A percentile compares a stretch with the other conserved stretches of the same genome.
Conservation (phyloP, 1,140 invertebrate genomes). For the Orussus abietinus region DNA sequence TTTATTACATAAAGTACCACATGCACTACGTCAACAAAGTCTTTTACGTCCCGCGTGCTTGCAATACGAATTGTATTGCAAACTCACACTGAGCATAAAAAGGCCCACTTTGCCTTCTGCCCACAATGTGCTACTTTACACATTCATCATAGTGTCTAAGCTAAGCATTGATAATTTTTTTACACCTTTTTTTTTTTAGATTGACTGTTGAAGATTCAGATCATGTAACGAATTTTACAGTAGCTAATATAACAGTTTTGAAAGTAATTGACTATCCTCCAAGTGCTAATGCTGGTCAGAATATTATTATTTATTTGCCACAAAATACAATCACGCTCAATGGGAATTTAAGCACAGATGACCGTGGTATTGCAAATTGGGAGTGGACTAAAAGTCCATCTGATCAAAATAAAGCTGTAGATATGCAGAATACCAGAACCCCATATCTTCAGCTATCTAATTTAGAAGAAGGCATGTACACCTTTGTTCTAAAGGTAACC, state of each 20-base stretch:
- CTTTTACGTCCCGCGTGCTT: no score
- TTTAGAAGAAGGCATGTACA: slow-evolving; percentile 90
- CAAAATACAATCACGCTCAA: slow-evolving; percentile 85
- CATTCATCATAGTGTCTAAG: no score
- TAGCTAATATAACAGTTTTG: slow-evolving; percentile 84
- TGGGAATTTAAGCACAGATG: slow-evolving; percentile 87
- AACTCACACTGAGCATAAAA: no score
- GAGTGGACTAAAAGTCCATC: slow-evolving; percentile 90
- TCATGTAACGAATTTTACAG: slow-evolving; percentile 79
- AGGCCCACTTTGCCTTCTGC: no score
- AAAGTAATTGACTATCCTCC: slow-evolving; percentile 93
- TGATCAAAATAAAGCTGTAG: slow-evolving; percentile 82
- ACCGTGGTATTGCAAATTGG: slow-evolving; percentile 88
- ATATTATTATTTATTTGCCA: slow-evolving; percentile 86
- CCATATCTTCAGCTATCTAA: slow-evolving; percentile 83
- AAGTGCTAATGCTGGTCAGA: slow-evolving; percentile 87
- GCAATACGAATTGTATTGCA: no score
- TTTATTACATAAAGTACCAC: no score
- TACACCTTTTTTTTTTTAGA: slow-evolving; percentile 43
- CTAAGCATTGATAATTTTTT: slow-evolving; percentile 8
- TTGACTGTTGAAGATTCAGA: slow-evolving; percentile 90
- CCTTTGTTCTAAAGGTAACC: slow-evolving; percentile 88
- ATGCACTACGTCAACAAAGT: no score
- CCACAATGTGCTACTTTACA: no score
- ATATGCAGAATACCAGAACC: slow-evolving; percentile 90